These are phyloP conservation scores for Tinamus major DNA, from an alignment of 2,797 vertebrate species.

Conservation along the genomic window DNA sequence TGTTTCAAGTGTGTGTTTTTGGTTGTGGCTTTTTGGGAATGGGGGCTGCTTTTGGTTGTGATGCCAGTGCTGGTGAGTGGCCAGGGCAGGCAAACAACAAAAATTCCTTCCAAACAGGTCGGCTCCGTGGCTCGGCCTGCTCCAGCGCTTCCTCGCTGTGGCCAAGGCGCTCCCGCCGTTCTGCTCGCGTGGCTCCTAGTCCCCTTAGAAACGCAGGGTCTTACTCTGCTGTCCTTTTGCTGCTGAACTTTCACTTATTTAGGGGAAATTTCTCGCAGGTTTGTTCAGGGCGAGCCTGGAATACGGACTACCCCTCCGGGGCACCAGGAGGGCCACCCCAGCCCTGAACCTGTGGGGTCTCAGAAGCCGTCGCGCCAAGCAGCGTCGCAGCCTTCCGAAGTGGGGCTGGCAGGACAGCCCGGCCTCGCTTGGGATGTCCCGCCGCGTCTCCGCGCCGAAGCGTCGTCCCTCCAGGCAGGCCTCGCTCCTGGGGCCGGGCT, in stretches of 20 bases:
- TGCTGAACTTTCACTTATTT: not conserved
- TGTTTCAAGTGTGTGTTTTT: not conserved
- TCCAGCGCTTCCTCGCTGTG: not conserved
- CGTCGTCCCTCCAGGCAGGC: not conserved
- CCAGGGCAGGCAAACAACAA: not conserved
- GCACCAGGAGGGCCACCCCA: not conserved
- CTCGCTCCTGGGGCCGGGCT: not conserved
- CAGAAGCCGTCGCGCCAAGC: not conserved
- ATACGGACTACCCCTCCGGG: not conserved
- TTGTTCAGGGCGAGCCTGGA: not conserved
- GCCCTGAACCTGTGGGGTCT: not conserved
- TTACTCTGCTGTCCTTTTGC: not conserved
- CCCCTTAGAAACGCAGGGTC: not conserved
- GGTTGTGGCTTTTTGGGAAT: not conserved
- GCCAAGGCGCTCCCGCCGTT: slow-evolving; percentile 44
- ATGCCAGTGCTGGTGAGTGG: not conserved
- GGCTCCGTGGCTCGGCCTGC: not conserved
- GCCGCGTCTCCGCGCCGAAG: not conserved
- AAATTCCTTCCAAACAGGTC: not conserved
- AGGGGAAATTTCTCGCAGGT: not conserved
- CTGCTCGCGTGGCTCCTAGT: slow-evolving; percentile 36
- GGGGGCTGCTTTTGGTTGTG: not conserved
- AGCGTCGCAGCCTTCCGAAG: not conserved
- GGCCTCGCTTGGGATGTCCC: not conserved
- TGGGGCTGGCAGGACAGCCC: not conserved